Percentiles rank a stretch among this genome's conserved stretches.
These are phyloP conservation scores for Caenorhabditis uteleia DNA, from an alignment of 2,888 invertebrate species.

Conservation along the genomic window DNA sequence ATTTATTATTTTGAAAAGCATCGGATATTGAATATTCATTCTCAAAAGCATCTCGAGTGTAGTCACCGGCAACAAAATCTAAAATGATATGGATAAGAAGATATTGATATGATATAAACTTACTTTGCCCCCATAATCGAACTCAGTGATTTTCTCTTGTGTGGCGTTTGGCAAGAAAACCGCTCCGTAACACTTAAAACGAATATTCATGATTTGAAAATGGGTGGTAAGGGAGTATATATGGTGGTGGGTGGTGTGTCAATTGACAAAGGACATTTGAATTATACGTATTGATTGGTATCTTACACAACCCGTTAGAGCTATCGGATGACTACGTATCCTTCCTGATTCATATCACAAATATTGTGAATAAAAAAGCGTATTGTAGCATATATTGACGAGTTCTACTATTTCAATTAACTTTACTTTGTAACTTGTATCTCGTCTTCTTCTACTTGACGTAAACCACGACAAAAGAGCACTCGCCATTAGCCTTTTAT, in stretches of 20 bases:
- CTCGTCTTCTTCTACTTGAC: neutral
- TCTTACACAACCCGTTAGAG: no score
- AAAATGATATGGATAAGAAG: no score
- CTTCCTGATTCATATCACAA: no score
- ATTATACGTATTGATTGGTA: no score
- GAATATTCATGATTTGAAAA: no score
- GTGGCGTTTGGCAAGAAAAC: conserved; percentile 58
- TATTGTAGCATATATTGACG: no score
- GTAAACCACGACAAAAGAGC: neutral
- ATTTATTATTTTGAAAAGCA: conserved; percentile 94
- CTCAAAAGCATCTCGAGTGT: conserved; percentile 72
- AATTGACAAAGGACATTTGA: no score
- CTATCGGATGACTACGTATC: no score
- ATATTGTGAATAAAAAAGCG: no score
- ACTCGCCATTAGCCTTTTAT: neutral
- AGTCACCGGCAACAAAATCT: conserved; percentile 64
- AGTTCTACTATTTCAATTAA: no score
- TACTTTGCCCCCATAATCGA: conserved; percentile 67
- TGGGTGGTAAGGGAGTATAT: no score
- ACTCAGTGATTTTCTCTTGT: conserved; percentile 55
- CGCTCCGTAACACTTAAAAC: conserved; percentile 44
- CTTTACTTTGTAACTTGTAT: neutral
- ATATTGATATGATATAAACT: conserved; percentile 1
- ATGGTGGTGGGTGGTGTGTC: no score
- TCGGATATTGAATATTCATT: conserved; percentile 94